Base-by-base conservation (phyloP, 2,888 invertebrate species). In the Apamea crenata region DNA sequence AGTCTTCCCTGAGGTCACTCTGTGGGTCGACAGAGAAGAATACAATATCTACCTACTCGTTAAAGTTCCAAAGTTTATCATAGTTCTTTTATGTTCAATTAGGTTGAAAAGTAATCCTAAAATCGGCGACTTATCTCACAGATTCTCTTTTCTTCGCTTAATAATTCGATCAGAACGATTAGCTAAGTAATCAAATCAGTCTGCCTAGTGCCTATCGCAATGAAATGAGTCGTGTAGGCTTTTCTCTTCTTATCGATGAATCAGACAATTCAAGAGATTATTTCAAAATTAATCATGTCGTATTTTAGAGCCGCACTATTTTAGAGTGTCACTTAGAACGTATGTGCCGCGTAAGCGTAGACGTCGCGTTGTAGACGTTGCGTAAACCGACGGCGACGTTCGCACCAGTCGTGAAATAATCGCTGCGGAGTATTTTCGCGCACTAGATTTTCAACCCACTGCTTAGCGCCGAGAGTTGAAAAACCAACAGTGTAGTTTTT, bases 181-280 rank as follows among this genome's bases (percentile, higher is more conserved):
- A n/a, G 25, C 10, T 25, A 56, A 56, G 56, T 56, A 65, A 76
- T 81, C 25, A 36, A 67, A 50, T 76, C 32, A 81, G 75, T 36
- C 10, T 10, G 53, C 5, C 4, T 53, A 63, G 6, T 10, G 53
- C 5, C 4, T 53, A 63, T 76, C 47, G 10, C 21, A 53, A n/a
- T 21, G 1, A 6, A 56, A 69, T 81, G 44, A 56, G n/a, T 50
- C n/a, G 6, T n/a, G 18, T 2, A n/a, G 21, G 6, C 18, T 68
- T 69, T 65, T 69, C 53, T 66, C 16, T 59, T 59, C 16, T n/a
- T 32, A 59, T 67, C 16, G 14, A n/a, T 74, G 12, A 67, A 59
- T 73, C 16, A 25, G 14, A 29, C 32, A 29, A 14, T 25, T 36
- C 0, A 50, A 74, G 25, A 40, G 18, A 44, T 44, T 65, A 44